Conservation (phyloP, 2,888 invertebrate species). For the Stramonita haemastoma region DNA sequence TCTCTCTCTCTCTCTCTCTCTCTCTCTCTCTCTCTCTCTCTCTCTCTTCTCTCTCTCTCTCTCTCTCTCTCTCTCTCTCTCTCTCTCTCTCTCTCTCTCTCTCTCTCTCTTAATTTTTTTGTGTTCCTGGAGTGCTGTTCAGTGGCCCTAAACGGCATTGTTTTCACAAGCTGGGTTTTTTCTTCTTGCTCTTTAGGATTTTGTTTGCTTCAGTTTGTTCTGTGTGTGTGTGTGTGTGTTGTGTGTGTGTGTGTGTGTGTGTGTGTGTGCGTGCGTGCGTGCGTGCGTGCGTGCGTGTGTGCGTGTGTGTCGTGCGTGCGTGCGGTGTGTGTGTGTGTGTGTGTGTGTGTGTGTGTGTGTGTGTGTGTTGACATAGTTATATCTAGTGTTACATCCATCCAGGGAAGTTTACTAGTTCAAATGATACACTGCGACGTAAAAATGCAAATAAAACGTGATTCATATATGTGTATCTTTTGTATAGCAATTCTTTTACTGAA, state of each 20-base stretch:
- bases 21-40: conserved; percentile 9
- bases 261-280: background rate
- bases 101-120: background rate
- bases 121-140: too few species aligned
- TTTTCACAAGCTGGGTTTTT: background rate
- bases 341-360: background rate
- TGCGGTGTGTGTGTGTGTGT: conserved; percentile 31
- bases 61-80: too few species aligned
- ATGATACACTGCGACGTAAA: too few species aligned
- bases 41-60: background rate
- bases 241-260: background rate
- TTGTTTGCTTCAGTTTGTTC: background rate
- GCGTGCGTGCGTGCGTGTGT: background rate
- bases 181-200: background rate
- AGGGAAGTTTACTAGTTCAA: too few species aligned
- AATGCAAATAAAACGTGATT: too few species aligned
- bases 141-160: too few species aligned
- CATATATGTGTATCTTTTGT: too few species aligned
- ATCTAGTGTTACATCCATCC: too few species aligned
- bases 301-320: conserved; percentile 15
- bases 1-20: too few species aligned
- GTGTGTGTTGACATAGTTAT: background rate
- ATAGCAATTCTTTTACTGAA: too few species aligned
- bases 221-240: background rate
- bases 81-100: conserved; percentile 12